Evolutionary conservation across 92 coral and sea anemone genomes (phyloP).

Genomic region (Porites divaricata): DNA sequence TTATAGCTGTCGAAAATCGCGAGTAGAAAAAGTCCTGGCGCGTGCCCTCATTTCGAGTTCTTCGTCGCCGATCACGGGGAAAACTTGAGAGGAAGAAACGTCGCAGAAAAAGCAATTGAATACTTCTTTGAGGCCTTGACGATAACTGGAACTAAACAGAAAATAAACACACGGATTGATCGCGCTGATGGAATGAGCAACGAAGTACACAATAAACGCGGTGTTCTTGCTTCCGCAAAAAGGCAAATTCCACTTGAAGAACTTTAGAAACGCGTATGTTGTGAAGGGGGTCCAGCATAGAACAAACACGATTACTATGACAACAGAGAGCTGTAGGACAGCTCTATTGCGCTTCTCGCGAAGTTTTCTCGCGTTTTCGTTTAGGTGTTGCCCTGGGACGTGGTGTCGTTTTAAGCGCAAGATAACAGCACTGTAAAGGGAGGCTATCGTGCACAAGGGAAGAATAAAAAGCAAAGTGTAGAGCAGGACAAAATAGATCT

Average conservation of each 20-base stretch:
- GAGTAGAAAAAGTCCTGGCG: constrained; percentile 12
- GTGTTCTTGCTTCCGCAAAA: constrained; percentile 23
- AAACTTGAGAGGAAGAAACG: constrained; percentile 7
- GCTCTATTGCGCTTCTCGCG: constrained; percentile 40
- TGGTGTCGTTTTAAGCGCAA: constrained; percentile 20
- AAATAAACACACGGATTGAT: constrained; percentile 49
- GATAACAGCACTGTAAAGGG: constrained; percentile 34
- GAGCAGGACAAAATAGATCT: constrained; percentile 17
- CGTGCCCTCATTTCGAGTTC: constrained; percentile 30
- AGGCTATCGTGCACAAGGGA: constrained; percentile 12
- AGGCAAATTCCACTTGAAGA: constrained; percentile 34
- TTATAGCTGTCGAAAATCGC: neutral
- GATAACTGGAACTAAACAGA: constrained; percentile 45
- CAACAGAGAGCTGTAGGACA: constrained; percentile 40
- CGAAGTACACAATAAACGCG: constrained; percentile 30
- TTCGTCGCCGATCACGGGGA: constrained; percentile 3
- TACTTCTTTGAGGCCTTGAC: constrained; percentile 44
- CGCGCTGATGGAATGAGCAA: constrained; percentile 53
- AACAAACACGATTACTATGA: constrained; percentile 41
- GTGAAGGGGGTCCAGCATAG: constrained; percentile 45
- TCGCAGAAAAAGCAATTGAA: neutral
- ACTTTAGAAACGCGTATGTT: constrained; percentile 35
- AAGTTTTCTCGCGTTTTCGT: constrained; percentile 25
- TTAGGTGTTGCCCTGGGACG: constrained; percentile 30
- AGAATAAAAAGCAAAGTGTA: constrained; percentile 9